A percentile compares a stretch with the other conserved stretches of the same genome.
Conservation (phyloP, 2,113 vertebrate genomes). For the Chamaea fasciata region DNA sequence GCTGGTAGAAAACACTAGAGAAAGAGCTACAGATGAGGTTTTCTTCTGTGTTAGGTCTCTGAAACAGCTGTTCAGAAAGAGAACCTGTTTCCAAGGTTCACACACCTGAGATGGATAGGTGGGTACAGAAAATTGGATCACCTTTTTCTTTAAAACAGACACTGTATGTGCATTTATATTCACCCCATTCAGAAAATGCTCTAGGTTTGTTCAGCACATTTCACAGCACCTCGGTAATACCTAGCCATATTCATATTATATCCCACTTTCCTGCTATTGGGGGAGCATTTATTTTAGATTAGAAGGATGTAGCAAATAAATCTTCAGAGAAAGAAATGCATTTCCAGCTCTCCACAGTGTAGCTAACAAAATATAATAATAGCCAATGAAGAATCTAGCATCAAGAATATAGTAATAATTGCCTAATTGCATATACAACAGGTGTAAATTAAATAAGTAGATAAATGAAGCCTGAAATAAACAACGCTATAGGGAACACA, state of each 20-base stretch:
- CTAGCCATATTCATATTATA: background rate
- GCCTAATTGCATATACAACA: background rate
- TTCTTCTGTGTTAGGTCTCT: background rate
- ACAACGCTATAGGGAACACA: background rate
- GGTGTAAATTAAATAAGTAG: background rate
- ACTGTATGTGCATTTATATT: background rate
- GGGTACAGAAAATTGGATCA: background rate
- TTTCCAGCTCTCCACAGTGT: background rate
- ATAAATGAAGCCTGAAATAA: constrained; percentile 19
- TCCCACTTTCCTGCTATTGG: background rate
- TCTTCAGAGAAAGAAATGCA: background rate
- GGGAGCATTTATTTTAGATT: background rate
- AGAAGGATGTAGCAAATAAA: background rate
- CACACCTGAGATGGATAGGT: background rate
- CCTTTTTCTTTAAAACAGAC: background rate
- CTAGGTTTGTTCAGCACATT: background rate
- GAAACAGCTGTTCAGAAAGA: background rate
- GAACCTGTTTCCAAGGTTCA: background rate
- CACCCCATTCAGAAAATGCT: background rate
- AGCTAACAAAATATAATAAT: background rate
- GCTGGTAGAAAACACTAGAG: background rate
- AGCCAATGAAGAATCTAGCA: background rate
- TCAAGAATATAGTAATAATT: background rate
- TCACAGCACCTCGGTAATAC: background rate
- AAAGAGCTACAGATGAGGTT: background rate